A percentile compares a stretch with the other conserved stretches of the same genome.
Conservation (phyloP, 2,888 invertebrate species). For the Noctuana brunneofusca region DNA sequence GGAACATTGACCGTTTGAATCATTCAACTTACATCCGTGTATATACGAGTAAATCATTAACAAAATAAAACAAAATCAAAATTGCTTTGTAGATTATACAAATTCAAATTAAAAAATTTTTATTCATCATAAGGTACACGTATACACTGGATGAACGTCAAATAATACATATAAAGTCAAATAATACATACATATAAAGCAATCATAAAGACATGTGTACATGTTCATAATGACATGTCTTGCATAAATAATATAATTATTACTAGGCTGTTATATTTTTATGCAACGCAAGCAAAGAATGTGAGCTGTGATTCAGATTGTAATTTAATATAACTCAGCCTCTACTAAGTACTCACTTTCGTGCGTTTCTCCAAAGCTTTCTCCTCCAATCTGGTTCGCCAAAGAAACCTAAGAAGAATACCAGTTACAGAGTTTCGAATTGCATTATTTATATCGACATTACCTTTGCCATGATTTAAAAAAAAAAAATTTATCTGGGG, state of each 20-base stretch:
- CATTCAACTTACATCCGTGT: not conserved
- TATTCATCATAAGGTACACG: no score
- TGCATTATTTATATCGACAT: slow-evolving; percentile 34
- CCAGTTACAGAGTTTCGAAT: slow-evolving; percentile 35
- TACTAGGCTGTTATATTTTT: no score
- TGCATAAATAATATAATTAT: no score
- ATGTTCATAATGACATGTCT: no score
- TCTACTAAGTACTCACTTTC: slow-evolving; percentile 42
- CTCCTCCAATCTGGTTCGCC: slow-evolving; percentile 59
- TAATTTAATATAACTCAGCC: slow-evolving; percentile 11
- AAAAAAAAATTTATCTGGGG: not conserved
- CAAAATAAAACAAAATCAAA: no score
- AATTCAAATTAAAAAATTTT: no score
- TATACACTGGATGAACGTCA: no score
- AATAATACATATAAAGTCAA: no score
- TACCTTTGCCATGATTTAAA: not conserved
- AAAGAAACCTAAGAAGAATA: slow-evolving; percentile 32
- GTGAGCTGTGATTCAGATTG: slow-evolving; percentile 7
- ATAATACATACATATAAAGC: no score
- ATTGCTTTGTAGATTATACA: no score
- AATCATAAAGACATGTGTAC: no score
- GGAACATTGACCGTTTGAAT: not conserved
- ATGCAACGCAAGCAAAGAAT: slow-evolving; percentile 5
- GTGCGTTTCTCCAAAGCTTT: slow-evolving; percentile 62
- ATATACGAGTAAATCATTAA: no score